Conservation (phyloP, 2,888 invertebrate genomes). For the Disparrhopalites patrizii region DNA sequence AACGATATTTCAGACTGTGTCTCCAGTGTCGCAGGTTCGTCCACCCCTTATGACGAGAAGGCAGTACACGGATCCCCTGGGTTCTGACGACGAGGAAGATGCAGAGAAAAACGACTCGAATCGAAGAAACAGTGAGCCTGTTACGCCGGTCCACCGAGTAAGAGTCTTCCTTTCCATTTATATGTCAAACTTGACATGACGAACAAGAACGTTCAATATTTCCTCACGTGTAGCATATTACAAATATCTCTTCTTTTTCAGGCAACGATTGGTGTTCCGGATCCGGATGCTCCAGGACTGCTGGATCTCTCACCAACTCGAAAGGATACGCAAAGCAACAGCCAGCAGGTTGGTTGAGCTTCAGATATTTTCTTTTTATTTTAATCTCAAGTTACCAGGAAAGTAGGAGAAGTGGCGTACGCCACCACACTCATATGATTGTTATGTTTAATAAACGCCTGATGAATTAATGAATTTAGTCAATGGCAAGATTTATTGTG, state of each 20-base stretch:
- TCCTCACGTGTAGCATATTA: neutral
- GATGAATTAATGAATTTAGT: too few relatives aligned
- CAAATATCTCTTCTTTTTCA: constrained; percentile 9
- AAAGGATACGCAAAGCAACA: constrained; percentile 42
- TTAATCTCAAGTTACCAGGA: neutral
- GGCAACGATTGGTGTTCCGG: constrained; percentile 43
- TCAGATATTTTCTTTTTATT: too few relatives aligned
- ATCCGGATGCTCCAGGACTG: constrained; percentile 46
- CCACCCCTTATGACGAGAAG: constrained; percentile 71
- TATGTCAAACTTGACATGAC: neutral
- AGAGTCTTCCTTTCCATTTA: neutral
- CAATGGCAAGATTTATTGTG: too few relatives aligned
- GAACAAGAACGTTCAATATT: neutral
- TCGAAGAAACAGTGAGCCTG: constrained; percentile 42
- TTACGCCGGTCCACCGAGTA: constrained; percentile 43
- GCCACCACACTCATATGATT: neutral
- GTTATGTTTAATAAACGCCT: neutral
- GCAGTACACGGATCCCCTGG: constrained; percentile 82
- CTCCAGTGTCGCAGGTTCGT: constrained; percentile 30
- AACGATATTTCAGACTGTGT: constrained; percentile 23
- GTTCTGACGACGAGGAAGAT: constrained; percentile 77
- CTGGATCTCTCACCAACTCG: constrained; percentile 51
- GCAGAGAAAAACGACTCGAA: constrained; percentile 32
- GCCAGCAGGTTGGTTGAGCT: constrained; percentile 45
- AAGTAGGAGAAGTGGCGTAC: neutral